Conservation (phyloP, 92 coral and sea anemone species). For the Paramuricea clavata region DNA sequence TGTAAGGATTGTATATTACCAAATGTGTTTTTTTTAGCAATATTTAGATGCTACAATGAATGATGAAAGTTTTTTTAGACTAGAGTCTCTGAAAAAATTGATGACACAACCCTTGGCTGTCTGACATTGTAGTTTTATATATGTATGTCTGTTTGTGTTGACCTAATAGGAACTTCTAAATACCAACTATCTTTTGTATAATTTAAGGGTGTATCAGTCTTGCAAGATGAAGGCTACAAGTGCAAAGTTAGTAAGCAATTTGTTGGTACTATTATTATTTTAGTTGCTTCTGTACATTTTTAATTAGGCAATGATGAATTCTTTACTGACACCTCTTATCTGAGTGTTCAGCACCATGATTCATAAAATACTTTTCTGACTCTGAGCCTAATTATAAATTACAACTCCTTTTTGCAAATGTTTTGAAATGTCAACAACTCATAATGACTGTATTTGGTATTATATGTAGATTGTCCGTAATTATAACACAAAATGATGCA, state of each 20-base stretch:
- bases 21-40: not conserved
- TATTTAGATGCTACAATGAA: not conserved
- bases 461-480: no score
- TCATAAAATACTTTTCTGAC: constrained; percentile 32
- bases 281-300: not conserved
- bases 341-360: constrained; percentile 39
- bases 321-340: constrained; percentile 30
- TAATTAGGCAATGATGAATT: constrained; percentile 43
- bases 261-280: not conserved
- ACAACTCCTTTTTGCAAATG: not conserved
- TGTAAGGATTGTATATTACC: not conserved
- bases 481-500: no score
- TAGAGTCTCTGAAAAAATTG: constrained; percentile 52
- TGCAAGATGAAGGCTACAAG: not conserved
- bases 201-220: not conserved
- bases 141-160: not conserved
- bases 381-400: constrained; percentile 24
- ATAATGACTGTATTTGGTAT: no score
- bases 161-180: not conserved
- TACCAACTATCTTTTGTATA: not conserved
- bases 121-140: constrained; percentile 33
- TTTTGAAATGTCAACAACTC: not conserved
- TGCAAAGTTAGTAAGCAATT: not conserved
- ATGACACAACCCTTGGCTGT: constrained; percentile 58
- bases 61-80: constrained; percentile 44